phyloP scores from a whole-genome alignment of 2,113 vertebrate genomes.

The Cyanocitta stelleri region DNA sequence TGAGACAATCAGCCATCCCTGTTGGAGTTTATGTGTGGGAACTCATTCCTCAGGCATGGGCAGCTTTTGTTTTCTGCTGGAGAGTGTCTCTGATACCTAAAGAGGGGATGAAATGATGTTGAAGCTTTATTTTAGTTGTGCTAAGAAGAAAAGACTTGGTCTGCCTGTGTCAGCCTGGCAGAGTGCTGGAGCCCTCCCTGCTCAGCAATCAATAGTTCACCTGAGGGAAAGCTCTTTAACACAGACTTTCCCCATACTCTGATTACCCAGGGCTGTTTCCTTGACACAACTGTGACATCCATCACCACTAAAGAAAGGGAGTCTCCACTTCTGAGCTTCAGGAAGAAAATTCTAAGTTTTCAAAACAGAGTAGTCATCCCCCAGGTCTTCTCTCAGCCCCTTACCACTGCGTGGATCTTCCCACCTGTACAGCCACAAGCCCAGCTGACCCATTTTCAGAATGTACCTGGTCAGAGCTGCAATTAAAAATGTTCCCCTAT shows the following conservation, averaged over 20 bases:
- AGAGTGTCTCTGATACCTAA: background rate
- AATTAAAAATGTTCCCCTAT: background rate
- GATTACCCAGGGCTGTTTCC: background rate
- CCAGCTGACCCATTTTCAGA: background rate
- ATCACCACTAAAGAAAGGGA: background rate
- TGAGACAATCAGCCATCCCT: background rate
- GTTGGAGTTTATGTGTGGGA: background rate
- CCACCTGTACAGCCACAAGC: background rate
- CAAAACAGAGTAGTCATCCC: fast-evolving
- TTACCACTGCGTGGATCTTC: background rate
- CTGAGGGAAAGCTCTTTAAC: background rate
- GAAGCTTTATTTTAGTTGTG: background rate
- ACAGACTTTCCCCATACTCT: background rate
- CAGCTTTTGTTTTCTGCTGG: background rate
- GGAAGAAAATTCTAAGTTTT: background rate
- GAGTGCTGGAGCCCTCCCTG: background rate
- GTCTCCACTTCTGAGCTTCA: background rate
- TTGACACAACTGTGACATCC: background rate
- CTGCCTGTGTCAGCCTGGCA: background rate
- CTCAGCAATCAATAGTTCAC: background rate
- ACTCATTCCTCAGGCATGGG: background rate
- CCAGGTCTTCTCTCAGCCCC: background rate
- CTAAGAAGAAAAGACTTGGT: background rate
- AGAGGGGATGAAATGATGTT: background rate
- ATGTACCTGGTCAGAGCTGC: background rate